Conservation (phyloP, 2,797 vertebrate genomes). For the Crotalus adamanteus region DNA sequence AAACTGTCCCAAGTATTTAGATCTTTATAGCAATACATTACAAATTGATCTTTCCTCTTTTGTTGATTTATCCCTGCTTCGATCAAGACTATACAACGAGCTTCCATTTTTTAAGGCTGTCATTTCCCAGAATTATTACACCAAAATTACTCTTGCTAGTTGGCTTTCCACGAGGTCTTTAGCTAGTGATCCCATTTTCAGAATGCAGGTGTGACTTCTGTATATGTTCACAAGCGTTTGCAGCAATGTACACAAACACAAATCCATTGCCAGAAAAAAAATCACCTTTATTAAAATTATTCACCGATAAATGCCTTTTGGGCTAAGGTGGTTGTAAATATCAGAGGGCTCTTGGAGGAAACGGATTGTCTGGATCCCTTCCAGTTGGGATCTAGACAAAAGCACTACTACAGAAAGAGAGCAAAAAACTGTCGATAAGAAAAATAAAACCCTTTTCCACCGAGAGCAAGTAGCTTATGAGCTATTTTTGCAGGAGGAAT, state of each 20-base stretch:
- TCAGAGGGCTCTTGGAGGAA: neutral
- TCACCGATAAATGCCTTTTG: neutral
- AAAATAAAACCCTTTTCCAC: neutral
- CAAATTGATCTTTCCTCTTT: conserved; percentile 1
- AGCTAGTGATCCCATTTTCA: neutral
- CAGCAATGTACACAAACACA: neutral
- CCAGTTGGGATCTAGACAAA: neutral
- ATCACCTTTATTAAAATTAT: neutral
- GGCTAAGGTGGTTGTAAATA: neutral
- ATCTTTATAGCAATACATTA: conserved; percentile 28
- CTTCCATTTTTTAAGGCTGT: neutral
- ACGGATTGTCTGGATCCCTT: neutral
- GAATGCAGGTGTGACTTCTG: neutral
- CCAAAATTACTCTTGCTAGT: neutral
- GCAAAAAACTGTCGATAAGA: neutral
- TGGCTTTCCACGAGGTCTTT: neutral
- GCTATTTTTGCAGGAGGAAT: neutral
- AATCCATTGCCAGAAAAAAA: neutral
- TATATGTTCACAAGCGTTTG: neutral
- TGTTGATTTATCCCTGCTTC: conserved; percentile 13
- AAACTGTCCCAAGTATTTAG: conserved; percentile 2
- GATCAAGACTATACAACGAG: neutral
- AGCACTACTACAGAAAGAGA: neutral
- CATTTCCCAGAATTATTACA: neutral
- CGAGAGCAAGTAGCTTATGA: neutral